These are phyloP conservation scores for Drymonia ruficornis DNA, from an alignment of 2,888 invertebrate genomes.

Conservation along the genomic window DNA sequence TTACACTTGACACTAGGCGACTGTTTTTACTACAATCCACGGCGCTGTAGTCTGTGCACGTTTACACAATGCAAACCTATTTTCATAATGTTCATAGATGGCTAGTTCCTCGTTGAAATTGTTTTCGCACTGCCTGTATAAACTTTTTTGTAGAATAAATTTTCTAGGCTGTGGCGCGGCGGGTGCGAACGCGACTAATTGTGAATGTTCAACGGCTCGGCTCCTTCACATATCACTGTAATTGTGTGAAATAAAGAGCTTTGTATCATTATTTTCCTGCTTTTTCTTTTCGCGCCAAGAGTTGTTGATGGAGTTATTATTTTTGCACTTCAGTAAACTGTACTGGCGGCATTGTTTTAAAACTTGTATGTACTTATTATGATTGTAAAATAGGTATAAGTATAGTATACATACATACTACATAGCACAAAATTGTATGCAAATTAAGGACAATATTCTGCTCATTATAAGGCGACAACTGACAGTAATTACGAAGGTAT, in stretches of 20 bases:
- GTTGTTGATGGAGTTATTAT: conserved; percentile 40
- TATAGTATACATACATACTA: background rate
- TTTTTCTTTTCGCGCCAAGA: conserved; percentile 40
- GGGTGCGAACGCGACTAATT: conserved; percentile 48
- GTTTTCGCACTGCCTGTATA: conserved; percentile 34
- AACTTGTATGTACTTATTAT: background rate
- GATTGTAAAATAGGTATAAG: background rate
- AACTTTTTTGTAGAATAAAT: conserved; percentile 13
- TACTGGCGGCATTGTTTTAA: background rate
- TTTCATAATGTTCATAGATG: conserved; percentile 47
- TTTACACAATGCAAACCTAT: conserved; percentile 51
- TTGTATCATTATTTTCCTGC: conserved; percentile 73
- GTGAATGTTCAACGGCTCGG: conserved; percentile 53
- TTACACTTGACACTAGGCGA: conserved; percentile 82
- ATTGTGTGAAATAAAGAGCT: conserved; percentile 80
- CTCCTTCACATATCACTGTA: conserved; percentile 68
- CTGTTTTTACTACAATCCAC: conserved; percentile 78
- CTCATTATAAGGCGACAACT: background rate
- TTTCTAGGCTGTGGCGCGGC: conserved; percentile 52
- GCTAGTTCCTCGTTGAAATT: conserved; percentile 24
- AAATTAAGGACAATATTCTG: background rate
- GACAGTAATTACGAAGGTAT: background rate
- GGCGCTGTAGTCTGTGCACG: conserved; percentile 50
- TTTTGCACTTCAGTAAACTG: conserved; percentile 19
- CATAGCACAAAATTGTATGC: too few species aligned